phyloP scores from a whole-genome alignment of 2,888 invertebrate species.

The Latrodectus elegans region DNA sequence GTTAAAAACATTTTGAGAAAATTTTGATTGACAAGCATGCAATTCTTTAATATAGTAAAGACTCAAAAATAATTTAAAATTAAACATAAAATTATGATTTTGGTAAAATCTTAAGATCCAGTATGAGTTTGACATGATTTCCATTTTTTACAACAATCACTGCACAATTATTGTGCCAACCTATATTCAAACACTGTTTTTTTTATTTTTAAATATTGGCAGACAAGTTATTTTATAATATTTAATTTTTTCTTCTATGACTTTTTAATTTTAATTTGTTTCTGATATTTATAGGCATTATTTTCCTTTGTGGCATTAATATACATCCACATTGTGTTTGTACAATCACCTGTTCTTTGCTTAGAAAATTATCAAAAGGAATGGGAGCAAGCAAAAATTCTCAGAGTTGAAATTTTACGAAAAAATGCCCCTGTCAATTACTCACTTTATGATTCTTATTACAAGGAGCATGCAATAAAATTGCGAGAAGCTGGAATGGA shows the following conservation, averaged over 20 bases:
- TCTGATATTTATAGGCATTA: conserved; percentile 40
- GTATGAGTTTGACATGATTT: too few species aligned
- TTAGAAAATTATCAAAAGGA: conserved; percentile 88
- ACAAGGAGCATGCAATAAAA: conserved; percentile 27
- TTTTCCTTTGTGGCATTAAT: conserved; percentile 88
- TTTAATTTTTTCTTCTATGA: not conserved
- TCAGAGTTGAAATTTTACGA: conserved; percentile 85
- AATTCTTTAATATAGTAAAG: too few species aligned
- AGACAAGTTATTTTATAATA: not conserved
- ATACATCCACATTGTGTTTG: conserved; percentile 96
- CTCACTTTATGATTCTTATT: conserved; percentile 40
- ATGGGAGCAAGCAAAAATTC: conserved; percentile 96
- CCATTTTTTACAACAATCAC: too few species aligned
- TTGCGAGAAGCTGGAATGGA: conserved; percentile 7
- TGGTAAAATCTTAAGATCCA: too few species aligned
- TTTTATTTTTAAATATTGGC: not conserved
- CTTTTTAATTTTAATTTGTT: not conserved
- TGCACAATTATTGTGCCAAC: not conserved
- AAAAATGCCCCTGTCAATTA: conserved; percentile 66
- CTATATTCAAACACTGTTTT: not conserved
- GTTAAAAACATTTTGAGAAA: too few species aligned
- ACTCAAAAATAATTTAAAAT: too few species aligned
- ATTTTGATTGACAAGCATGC: too few species aligned
- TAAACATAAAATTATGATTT: too few species aligned
- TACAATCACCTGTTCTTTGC: conserved; percentile 93